Evolutionary conservation across 2,113 vertebrate species (phyloP), one percentile per base, ranked within the genome.

Genomic region (Channa argus): DNA sequence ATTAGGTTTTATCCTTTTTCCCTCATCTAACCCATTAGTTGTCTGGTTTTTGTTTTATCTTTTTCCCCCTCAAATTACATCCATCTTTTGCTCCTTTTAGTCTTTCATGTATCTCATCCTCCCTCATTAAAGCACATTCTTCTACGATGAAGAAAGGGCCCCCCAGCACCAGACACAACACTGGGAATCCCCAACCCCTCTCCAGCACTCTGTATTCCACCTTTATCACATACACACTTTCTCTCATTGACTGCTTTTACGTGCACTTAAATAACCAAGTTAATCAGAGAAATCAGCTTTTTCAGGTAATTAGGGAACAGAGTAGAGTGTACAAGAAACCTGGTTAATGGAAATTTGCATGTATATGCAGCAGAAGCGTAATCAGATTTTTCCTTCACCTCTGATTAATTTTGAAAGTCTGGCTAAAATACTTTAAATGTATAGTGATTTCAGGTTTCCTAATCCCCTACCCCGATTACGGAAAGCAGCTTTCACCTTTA

Each of bases 171-270:
- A 76, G n/a, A 77, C 78, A 81, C 44, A 72, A 76, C 69, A 78
- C 41, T 62, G 76, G 76, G 63, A 87, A 75, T 71, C 47, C 72
- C 81, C 75, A 14, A 36, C 67, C 74, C 59, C 37, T 71, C 54
- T 50, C 64, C 51, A 9, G 73, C 11, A 1, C n/a, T 39, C 36
- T 60, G 14, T 55, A 45, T 14, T 70, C 47, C 15, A 8, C 8
- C 15, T 46, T 77, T 70, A 70, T 77, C 52, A 44, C 36, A 38
- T 55, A 24, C 39, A 50, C 15, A 53, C 34, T 69, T 64, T 73
- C 60, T 65, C 3, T 71, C 5, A 34, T 14, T 24, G 24, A 24
- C 24, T 24, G 24, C 24, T 24, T 24, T 24, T 24, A 24, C 24
- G 24, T 24, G 24, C 24, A 24, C 24, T 24, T 24, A 24, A 24